A percentile compares a stretch with the other conserved stretches of the same genome.
These are phyloP conservation scores for Notarius quadriscutis DNA, from an alignment of 2,113 vertebrate species.

Conservation along the genomic window DNA sequence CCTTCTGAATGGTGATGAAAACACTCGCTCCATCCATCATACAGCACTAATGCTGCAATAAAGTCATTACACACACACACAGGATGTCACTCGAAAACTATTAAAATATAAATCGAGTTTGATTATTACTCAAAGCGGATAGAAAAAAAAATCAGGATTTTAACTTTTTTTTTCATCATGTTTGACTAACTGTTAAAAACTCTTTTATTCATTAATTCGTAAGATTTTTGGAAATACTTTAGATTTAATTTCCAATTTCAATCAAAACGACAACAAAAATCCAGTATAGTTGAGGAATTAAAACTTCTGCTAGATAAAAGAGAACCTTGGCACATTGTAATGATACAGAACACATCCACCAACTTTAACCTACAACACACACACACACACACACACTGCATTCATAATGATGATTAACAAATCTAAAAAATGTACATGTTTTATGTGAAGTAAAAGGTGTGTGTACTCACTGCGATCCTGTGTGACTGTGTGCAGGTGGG, in stretches of 20 bases:
- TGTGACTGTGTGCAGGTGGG: background rate
- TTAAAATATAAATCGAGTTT: background rate
- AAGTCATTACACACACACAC: conserved; percentile 53
- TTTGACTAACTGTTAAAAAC: background rate
- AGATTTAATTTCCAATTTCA: background rate
- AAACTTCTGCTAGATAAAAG: background rate
- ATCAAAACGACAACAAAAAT: background rate
- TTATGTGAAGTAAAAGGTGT: background rate
- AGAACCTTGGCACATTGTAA: background rate
- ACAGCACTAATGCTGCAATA: conserved; percentile 60
- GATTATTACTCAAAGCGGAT: background rate
- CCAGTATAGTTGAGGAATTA: background rate
- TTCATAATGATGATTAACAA: background rate
- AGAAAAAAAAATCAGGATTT: background rate
- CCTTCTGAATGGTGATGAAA: conserved; percentile 70
- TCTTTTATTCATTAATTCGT: background rate
- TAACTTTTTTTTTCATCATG: background rate
- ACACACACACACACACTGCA: background rate
- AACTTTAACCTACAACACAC: background rate
- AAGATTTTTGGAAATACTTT: background rate
- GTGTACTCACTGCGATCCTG: conserved; percentile 7
- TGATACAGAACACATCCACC: background rate
- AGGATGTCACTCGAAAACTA: background rate
- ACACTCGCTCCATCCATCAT: conserved; percentile 65
- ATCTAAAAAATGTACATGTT: background rate